Conservation (phyloP, 2,797 vertebrate genomes). For the Oreochromis grahami region DNA sequence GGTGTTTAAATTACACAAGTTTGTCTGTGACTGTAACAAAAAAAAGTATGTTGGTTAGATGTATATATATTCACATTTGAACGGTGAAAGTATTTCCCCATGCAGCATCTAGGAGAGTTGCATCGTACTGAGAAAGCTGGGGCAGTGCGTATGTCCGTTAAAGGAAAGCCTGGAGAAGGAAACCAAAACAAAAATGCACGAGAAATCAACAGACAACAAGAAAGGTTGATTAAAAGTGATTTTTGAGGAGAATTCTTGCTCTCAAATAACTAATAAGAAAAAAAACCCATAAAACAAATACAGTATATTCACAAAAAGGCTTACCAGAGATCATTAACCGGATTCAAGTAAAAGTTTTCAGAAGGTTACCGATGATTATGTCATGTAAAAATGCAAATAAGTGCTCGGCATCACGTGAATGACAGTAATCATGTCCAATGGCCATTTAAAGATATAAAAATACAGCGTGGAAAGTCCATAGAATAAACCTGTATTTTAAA, state of each 20-base stretch:
- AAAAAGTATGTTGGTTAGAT: background rate
- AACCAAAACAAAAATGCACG: background rate
- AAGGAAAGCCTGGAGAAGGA: background rate
- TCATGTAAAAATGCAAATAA: conserved; percentile 25
- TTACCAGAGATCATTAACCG: conserved; percentile 34
- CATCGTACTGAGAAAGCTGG: conserved; percentile 4
- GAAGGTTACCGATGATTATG: conserved; percentile 35
- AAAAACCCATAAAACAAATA: conserved; percentile 24
- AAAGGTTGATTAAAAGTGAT: conserved; percentile 7
- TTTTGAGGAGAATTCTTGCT: conserved; percentile 33
- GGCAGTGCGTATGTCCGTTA: background rate
- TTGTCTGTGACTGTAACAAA: conserved; percentile 6
- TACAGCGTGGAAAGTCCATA: conserved; percentile 40
- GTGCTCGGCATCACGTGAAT: conserved; percentile 36
- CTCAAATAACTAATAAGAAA: conserved; percentile 33
- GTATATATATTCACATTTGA: conserved; percentile 16
- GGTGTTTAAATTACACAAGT: conserved; percentile 4
- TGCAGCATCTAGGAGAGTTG: background rate
- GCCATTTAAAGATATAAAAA: conserved; percentile 46
- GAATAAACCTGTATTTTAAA: conserved; percentile 45
- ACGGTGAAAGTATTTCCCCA: conserved; percentile 19
- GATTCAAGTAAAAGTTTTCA: conserved; percentile 48
- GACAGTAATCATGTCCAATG: conserved; percentile 45
- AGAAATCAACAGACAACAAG: conserved; percentile 22
- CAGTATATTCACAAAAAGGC: conserved; percentile 71